A percentile compares a stretch with the other conserved stretches of the same genome.
phyloP scores from a whole-genome alignment of 2,888 invertebrate genomes.

The Capitulum mitella region DNA sequence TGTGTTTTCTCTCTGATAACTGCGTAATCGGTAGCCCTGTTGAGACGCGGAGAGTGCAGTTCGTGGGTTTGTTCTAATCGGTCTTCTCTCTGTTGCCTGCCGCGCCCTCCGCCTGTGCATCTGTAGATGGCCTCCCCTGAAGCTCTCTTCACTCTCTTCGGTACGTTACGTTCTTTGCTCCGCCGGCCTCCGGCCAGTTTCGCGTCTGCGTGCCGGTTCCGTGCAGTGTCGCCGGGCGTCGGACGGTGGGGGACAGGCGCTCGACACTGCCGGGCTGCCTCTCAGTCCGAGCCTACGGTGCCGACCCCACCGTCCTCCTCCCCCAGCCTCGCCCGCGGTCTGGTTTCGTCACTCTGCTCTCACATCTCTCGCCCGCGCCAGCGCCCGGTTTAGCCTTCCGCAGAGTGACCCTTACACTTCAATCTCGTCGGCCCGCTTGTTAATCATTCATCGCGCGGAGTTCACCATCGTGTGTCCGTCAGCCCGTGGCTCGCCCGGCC shows the following conservation, averaged over 20 bases:
- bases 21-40: not conserved
- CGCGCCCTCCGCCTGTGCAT: slow-evolving; percentile 33
- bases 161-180: slow-evolving; percentile 63
- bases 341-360: too few relatives aligned
- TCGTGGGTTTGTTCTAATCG: not conserved
- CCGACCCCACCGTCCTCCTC: too few relatives aligned
- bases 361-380: too few relatives aligned
- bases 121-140: slow-evolving; percentile 99
- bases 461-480: too few relatives aligned
- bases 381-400: not conserved
- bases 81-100: slow-evolving; percentile 28
- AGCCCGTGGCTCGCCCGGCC: not conserved
- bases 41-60: too few relatives aligned
- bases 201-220: not conserved
- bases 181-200: not conserved
- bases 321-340: too few relatives aligned
- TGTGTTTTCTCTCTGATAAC: not conserved
- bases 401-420: not conserved
- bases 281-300: not conserved
- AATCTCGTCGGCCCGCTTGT: not conserved
- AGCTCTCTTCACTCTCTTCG: slow-evolving; percentile 99
- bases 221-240: not conserved
- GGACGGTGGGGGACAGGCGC: not conserved
- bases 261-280: not conserved
- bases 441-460: not conserved